Percentiles rank a stretch among this genome's conserved stretches.
Evolutionary conservation across 2,113 vertebrate species (phyloP).

Genomic region (Oceanodroma tethys): DNA sequence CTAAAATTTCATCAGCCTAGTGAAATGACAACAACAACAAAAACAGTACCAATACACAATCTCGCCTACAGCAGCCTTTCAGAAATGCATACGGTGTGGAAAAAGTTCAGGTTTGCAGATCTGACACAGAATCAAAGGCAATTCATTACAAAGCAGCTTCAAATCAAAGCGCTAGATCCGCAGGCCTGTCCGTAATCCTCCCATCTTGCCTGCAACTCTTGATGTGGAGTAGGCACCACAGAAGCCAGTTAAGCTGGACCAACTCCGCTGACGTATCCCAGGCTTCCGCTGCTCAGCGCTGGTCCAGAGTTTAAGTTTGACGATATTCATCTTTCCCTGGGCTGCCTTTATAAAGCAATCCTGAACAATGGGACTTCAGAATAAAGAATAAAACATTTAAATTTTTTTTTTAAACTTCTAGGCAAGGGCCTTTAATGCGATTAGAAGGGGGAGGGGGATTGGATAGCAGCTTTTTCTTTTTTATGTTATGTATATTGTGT

Average conservation of each 20-base stretch:
- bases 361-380: slow-evolving; percentile 65
- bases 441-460: slow-evolving; percentile 40
- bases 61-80: neutral
- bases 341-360: slow-evolving; percentile 46
- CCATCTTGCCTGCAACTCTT: slow-evolving; percentile 8
- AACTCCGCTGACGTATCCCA: neutral
- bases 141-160: slow-evolving; percentile 47
- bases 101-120: neutral
- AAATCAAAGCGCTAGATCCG: neutral
- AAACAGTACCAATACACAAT: neutral
- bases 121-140: slow-evolving; percentile 43
- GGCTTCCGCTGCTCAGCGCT: slow-evolving; percentile 38
- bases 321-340: slow-evolving; percentile 55
- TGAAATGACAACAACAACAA: neutral
- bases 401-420: neutral
- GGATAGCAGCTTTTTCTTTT: slow-evolving; percentile 59
- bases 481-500: slow-evolving; percentile 66
- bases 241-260: slow-evolving; percentile 36
- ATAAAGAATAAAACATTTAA: slow-evolving; percentile 53
- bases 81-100: neutral
- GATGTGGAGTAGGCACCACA: neutral
- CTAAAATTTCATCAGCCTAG: neutral
- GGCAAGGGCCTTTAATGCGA: slow-evolving; percentile 47
- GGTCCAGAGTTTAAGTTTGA: slow-evolving; percentile 24
- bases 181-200: slow-evolving; percentile 26